Percentiles rank a stretch among this genome's conserved stretches.
These are phyloP conservation scores for Bombus consobrinus DNA, from an alignment of 1,140 invertebrate genomes.

Conservation along the genomic window DNA sequence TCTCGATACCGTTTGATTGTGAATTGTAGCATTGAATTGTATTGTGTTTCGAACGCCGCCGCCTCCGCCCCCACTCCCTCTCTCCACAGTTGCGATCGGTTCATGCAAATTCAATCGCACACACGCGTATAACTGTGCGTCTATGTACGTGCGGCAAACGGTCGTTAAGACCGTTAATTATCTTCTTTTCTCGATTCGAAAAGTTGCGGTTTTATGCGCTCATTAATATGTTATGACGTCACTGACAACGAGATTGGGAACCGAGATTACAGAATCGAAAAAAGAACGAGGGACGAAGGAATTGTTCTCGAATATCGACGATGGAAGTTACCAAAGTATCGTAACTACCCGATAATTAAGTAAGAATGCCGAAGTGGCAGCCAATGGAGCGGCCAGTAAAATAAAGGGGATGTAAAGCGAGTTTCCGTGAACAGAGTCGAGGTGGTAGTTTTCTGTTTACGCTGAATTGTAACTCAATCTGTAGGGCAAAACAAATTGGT, in stretches of 20 bases:
- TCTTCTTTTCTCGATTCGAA: constrained; percentile 34
- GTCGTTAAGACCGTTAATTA: constrained; percentile 28
- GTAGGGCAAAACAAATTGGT: constrained; percentile 49
- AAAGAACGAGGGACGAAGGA: constrained; percentile 13
- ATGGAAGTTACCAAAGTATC: constrained; percentile 62
- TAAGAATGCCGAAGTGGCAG: constrained; percentile 62
- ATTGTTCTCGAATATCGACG: constrained; percentile 52
- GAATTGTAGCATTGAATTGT: constrained; percentile 32
- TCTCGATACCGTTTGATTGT: constrained; percentile 51
- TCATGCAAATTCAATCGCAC: not conserved
- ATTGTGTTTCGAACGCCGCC: not conserved
- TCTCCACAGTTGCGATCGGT: not conserved
- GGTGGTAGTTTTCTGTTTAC: constrained; percentile 68
- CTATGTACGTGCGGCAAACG: not conserved
- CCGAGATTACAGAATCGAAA: not conserved
- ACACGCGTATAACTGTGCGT: too few relatives aligned
- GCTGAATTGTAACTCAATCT: constrained; percentile 70
- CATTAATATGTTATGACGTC: constrained; percentile 48
- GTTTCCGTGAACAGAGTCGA: constrained; percentile 35
- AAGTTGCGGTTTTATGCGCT: constrained; percentile 35
- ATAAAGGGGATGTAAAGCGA: constrained; percentile 72
- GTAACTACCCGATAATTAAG: constrained; percentile 70
- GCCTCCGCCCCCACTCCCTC: not conserved
- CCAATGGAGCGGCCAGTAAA: constrained; percentile 65
- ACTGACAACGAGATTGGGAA: constrained; percentile 8